Evolutionary conservation across 2,797 vertebrate genomes (phyloP), one percentile per base, ranked within the genome.

Genomic region (Tenualosa ilisha): DNA sequence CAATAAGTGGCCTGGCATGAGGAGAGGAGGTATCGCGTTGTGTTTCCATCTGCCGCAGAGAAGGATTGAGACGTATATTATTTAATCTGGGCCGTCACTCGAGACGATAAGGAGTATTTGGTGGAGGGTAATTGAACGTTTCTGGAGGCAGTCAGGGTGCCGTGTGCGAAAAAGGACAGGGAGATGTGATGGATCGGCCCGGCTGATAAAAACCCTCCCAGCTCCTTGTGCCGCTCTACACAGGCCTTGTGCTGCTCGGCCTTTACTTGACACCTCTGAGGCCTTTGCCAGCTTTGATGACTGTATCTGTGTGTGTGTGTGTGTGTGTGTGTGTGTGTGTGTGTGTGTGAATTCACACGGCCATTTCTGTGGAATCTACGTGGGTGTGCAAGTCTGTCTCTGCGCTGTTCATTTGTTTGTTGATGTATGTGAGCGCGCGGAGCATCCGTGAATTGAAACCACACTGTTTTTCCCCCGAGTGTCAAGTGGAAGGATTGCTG

Each of bases 21-120:
- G 65, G 65, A 72, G 65, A 89, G 91, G 91, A 93, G 93, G 94
- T 94, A 94, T 95, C 93, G 92, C 93, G 93, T 95, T 94, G 92
- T 93, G 92, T 93, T 94, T 95, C 94, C 94, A 93, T 93, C 93
- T 94, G 93, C 92, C 93, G 91, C 91, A 92, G 93, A 92, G 93
- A 93, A 92, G 54, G 83, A 56, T 86, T 37, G 65, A 72, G 65
- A 72, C 65, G 37, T n/a, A 53, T 13, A 85, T 84, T 68, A 82
- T 61, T 84, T 84, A 82, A 87, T 87, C 83, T 82, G 3, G 65
- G 81, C 65, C 65, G 65, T 72, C 65, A 72, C 65, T 72, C 26
- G 65, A 72, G 65, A 72, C 65, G 65, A 37, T 72, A 37, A 72
- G 65, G 26, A 37, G 65, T 72, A 72, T 72, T 72, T 72, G 65